phyloP scores from a whole-genome alignment of 2,888 invertebrate genomes.

The Drosophila niveifrons region DNA sequence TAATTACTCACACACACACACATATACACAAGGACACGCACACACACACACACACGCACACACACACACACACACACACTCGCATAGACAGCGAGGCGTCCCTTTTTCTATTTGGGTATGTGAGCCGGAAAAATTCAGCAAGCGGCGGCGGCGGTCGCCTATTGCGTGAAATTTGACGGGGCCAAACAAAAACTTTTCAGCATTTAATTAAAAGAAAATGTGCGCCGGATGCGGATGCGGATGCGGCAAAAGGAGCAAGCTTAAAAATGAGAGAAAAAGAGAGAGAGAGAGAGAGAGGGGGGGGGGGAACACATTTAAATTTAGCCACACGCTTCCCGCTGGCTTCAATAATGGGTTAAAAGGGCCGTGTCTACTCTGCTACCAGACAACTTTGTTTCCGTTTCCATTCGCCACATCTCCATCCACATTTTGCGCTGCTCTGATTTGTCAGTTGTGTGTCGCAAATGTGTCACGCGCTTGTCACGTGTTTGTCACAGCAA shows the following conservation, averaged over 20 bases:
- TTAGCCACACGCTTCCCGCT: conserved; percentile 14
- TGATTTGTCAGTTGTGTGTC: conserved; percentile 50
- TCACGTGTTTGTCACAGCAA: conserved; percentile 27
- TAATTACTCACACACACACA: conserved; percentile 49
- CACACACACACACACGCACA: conserved; percentile 25
- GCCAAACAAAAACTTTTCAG: conserved; percentile 52
- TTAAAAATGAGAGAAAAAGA: background rate
- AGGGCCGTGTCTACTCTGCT: background rate
- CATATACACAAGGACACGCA: background rate
- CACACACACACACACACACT: background rate
- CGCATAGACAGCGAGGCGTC: background rate
- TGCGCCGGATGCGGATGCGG: background rate
- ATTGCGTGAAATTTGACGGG: conserved; percentile 54
- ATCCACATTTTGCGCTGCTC: conserved; percentile 8
- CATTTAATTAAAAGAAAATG: conserved; percentile 72
- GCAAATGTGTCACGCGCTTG: conserved; percentile 34
- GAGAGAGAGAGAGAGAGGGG: background rate
- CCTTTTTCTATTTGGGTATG: conserved; percentile 27
- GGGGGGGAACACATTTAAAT: conserved; percentile 8
- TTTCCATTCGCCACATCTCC: conserved; percentile 1
- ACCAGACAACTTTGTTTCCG: background rate
- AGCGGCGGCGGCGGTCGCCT: conserved; percentile 17
- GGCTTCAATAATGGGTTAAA: conserved; percentile 49
- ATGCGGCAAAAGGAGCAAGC: background rate
- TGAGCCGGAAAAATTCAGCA: conserved; percentile 17